phyloP scores from a whole-genome alignment of 1,140 invertebrate species.

The Camponotus pennsylvanicus region DNA sequence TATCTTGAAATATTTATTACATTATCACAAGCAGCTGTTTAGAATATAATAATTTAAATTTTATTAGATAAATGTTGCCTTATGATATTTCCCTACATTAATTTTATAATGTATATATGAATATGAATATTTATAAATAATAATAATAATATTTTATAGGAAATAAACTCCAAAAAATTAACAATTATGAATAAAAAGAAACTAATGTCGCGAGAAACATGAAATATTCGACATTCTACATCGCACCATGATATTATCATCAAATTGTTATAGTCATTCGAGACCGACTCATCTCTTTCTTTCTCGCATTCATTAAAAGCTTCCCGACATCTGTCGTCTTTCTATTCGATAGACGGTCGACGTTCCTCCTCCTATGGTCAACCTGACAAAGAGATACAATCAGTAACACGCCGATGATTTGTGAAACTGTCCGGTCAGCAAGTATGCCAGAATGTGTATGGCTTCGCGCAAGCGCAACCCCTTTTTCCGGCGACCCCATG shows the following conservation, averaged over 20 bases:
- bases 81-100: neutral
- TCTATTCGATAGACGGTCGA: constrained; percentile 66
- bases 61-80: neutral
- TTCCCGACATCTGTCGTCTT: constrained; percentile 55
- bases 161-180: neutral
- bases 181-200: neutral
- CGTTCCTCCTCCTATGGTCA: constrained; percentile 15
- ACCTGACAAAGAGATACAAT: constrained; percentile 73
- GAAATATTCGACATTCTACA: neutral
- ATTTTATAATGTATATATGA: neutral
- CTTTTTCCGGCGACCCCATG: constrained; percentile 78
- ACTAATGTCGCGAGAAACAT: neutral
- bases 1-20: constrained; percentile 18
- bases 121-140: neutral
- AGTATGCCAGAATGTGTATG: constrained; percentile 76
- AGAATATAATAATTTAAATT: neutral
- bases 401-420: constrained; percentile 76
- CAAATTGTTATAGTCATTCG: neutral
- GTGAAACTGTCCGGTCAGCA: constrained; percentile 77
- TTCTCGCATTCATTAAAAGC: constrained; percentile 43
- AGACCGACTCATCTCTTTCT: constrained; percentile 20
- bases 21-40: neutral
- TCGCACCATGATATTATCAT: neutral
- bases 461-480: constrained; percentile 82
- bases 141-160: neutral